A percentile compares a stretch with the other conserved stretches of the same genome.
These are phyloP conservation scores for Polyodon spathula DNA, from an alignment of 2,113 vertebrate species.

Conservation along the genomic window DNA sequence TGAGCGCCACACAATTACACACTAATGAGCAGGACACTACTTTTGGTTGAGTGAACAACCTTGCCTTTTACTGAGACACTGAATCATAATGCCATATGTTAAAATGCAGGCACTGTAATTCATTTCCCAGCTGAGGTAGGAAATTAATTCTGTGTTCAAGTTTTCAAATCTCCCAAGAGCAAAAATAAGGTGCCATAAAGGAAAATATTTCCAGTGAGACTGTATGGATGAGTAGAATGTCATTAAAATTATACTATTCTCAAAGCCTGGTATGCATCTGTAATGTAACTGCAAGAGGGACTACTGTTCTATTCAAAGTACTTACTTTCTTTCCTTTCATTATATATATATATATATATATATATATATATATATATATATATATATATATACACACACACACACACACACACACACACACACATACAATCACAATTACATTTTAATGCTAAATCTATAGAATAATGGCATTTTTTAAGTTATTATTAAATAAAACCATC, in stretches of 20 bases:
- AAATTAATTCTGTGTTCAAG: conserved; percentile 8
- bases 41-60: conserved; percentile 11
- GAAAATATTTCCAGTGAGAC: conserved; percentile 2
- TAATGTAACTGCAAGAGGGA: background rate
- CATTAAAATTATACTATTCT: background rate
- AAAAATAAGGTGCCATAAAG: background rate
- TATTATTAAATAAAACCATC: background rate
- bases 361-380: conserved; percentile 8
- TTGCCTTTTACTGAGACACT: conserved; percentile 14
- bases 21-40: conserved; percentile 19
- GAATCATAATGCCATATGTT: conserved; percentile 6
- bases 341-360: background rate
- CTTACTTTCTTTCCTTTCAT: background rate
- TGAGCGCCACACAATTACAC: conserved; percentile 19
- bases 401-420: background rate
- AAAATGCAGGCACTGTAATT: background rate
- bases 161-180: conserved; percentile 2
- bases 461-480: background rate
- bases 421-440: background rate
- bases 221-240: background rate
- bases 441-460: background rate
- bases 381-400: background rate
- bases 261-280: background rate
- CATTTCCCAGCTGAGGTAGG: background rate
- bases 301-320: background rate